These are phyloP conservation scores for Trichechus manatus DNA, from an alignment of 2,113 vertebrate genomes.

Conservation along the genomic window DNA sequence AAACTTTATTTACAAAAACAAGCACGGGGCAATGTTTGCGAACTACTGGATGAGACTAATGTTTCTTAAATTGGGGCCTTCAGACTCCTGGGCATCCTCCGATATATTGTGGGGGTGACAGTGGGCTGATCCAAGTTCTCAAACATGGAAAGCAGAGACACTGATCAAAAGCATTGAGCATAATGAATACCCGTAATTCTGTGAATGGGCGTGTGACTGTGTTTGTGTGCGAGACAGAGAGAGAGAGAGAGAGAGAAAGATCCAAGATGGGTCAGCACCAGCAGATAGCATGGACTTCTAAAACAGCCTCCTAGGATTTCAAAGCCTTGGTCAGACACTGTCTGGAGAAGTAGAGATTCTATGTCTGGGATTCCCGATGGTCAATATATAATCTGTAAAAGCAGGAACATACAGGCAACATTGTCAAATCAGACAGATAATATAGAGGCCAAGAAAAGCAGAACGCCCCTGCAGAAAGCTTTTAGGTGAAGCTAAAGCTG, in stretches of 20 bases:
- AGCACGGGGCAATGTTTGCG: not conserved
- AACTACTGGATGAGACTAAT: not conserved
- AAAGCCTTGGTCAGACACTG: not conserved
- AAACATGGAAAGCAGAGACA: not conserved
- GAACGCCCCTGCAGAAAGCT: not conserved
- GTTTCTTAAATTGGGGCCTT: not conserved
- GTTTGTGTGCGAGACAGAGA: not conserved
- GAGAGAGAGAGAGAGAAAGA: not conserved
- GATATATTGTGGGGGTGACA: not conserved
- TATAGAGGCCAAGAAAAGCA: not conserved
- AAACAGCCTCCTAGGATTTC: not conserved
- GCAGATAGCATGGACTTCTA: not conserved
- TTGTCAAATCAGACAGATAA: not conserved
- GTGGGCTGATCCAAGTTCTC: not conserved
- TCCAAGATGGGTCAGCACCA: not conserved
- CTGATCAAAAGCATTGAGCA: not conserved
- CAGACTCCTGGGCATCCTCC: not conserved
- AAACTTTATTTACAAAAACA: constrained; percentile 59
- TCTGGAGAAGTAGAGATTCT: constrained; percentile 25
- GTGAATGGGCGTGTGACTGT: not conserved
- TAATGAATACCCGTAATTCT: not conserved
- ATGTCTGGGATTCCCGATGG: not conserved
- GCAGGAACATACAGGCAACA: not conserved
- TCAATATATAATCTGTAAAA: not conserved
- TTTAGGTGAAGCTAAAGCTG: not conserved